These are phyloP conservation scores for Monopis laevigella DNA, from an alignment of 2,888 invertebrate genomes.

Conservation along the genomic window DNA sequence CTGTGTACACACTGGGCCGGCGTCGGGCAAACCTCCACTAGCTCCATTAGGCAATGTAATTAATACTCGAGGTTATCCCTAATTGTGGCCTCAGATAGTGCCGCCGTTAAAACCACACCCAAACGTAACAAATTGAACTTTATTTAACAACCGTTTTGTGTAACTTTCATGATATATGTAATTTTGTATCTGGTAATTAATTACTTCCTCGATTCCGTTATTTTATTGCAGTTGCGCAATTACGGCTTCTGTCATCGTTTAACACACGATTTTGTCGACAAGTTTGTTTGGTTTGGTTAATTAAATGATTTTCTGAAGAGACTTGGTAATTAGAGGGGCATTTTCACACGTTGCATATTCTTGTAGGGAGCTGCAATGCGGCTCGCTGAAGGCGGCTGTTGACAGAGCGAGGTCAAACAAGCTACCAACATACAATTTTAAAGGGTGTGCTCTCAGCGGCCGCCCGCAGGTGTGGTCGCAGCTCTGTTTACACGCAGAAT, in stretches of 20 bases:
- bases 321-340: too few species aligned
- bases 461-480: conserved; percentile 16
- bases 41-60: conserved; percentile 63
- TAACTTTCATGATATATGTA: background rate
- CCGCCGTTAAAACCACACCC: conserved; percentile 44
- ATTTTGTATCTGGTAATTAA: too few species aligned
- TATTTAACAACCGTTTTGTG: conserved; percentile 5
- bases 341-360: conserved; percentile 3
- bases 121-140: conserved; percentile 16
- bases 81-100: conserved; percentile 52
- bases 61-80: conserved; percentile 56
- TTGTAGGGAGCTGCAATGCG: conserved; percentile 35
- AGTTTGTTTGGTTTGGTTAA: too few species aligned
- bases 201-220: too few species aligned
- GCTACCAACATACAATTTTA: conserved; percentile 51
- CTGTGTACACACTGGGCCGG: conserved; percentile 35
- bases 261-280: too few species aligned
- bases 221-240: too few species aligned
- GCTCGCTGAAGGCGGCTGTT: conserved; percentile 27
- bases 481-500: conserved; percentile 14
- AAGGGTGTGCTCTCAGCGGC: conserved; percentile 32
- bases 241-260: too few species aligned
- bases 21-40: conserved; percentile 36
- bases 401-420: conserved; percentile 39
- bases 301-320: too few species aligned